These are phyloP conservation scores for Chrysotoxum bicinctum DNA, from an alignment of 2,888 invertebrate species.

Conservation along the genomic window DNA sequence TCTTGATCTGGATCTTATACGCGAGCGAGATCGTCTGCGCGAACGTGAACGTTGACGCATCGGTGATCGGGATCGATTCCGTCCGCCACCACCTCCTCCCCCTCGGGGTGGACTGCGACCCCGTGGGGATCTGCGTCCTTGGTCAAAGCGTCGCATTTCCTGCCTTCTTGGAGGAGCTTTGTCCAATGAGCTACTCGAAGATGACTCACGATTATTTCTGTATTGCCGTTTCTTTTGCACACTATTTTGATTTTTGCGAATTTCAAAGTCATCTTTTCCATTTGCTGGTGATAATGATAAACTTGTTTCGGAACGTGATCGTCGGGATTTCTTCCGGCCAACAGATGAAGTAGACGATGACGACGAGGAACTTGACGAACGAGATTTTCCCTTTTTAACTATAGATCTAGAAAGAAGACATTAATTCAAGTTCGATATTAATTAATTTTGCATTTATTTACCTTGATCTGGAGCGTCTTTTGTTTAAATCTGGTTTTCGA, in stretches of 20 bases:
- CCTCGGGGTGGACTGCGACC: slow-evolving; percentile 76
- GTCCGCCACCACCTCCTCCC: slow-evolving; percentile 47
- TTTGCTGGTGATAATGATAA: slow-evolving; percentile 79
- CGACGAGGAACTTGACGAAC: slow-evolving; percentile 77
- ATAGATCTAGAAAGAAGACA: slow-evolving; percentile 74
- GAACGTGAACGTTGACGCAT: slow-evolving; percentile 78
- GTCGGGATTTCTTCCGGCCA: slow-evolving; percentile 80
- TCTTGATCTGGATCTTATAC: slow-evolving; percentile 79
- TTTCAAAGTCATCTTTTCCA: slow-evolving; percentile 86
- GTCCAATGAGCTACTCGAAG: slow-evolving; percentile 83
- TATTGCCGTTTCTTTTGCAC: slow-evolving; percentile 95
- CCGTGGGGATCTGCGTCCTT: slow-evolving; percentile 74
- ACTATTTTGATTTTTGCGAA: slow-evolving; percentile 89
- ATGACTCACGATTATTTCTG: slow-evolving; percentile 92
- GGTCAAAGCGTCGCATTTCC: slow-evolving; percentile 74
- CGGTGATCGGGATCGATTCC: slow-evolving; percentile 57
- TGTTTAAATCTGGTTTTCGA: slow-evolving; percentile 45
- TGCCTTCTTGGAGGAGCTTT: slow-evolving; percentile 74
- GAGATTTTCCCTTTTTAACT: slow-evolving; percentile 74
- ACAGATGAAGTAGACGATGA: slow-evolving; percentile 75
- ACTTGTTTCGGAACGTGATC: slow-evolving; percentile 80
- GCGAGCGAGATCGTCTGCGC: slow-evolving; percentile 77
- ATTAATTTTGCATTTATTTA: slow-evolving; percentile 3
- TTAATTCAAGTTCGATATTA: neutral
- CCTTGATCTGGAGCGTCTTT: slow-evolving; percentile 66